phyloP scores from a whole-genome alignment of 2,113 vertebrate species.

The Brachionichthys hirsutus region DNA sequence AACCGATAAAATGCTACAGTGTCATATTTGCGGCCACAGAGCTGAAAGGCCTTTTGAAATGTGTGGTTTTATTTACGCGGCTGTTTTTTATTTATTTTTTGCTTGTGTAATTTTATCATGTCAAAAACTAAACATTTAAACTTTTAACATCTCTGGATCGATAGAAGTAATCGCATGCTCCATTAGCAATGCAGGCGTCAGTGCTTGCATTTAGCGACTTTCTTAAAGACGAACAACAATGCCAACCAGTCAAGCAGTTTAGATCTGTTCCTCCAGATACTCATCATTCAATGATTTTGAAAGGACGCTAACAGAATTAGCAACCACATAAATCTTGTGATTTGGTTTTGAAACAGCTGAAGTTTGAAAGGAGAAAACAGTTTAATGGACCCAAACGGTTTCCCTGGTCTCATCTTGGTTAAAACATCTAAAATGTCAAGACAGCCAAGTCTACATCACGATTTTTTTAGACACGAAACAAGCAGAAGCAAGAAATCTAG shows the following conservation, averaged over 20 bases:
- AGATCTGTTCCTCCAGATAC: background rate
- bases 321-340: background rate
- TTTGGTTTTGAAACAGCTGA: constrained; percentile 4
- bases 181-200: constrained; percentile 37
- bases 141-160: constrained; percentile 1
- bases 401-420: background rate
- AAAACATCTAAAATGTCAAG: constrained; percentile 60
- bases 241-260: constrained; percentile 11
- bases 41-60: constrained; percentile 10
- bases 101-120: background rate
- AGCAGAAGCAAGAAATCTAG: constrained; percentile 34
- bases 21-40: constrained; percentile 29
- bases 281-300: background rate
- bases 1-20: constrained; percentile 58
- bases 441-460: constrained; percentile 60
- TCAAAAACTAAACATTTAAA: background rate
- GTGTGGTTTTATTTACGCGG: background rate
- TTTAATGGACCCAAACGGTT: background rate
- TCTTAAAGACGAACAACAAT: constrained; percentile 4
- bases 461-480: constrained; percentile 48
- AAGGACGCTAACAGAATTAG: constrained; percentile 16
- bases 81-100: background rate
- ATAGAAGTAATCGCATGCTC: constrained; percentile 33
- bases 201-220: constrained; percentile 17
- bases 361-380: background rate